Percentiles rank a stretch among this genome's conserved stretches.
These are phyloP conservation scores for Trypoxylus dichotomus DNA, from an alignment of 1,140 invertebrate genomes.

Conservation along the genomic window DNA sequence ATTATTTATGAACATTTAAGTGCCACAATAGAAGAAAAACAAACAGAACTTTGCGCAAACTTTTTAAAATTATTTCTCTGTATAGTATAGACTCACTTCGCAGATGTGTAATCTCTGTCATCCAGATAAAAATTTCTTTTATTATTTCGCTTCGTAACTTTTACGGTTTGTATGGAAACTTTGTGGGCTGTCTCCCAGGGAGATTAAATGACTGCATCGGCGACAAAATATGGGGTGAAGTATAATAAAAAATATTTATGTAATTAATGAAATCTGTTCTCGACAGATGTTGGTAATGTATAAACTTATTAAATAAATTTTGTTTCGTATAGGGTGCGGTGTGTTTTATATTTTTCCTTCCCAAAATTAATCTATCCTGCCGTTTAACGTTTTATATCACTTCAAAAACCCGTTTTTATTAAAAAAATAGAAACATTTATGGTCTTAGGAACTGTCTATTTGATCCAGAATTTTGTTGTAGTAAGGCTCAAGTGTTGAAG, in stretches of 20 bases:
- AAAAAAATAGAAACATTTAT: too few species aligned
- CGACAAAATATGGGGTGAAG: neutral
- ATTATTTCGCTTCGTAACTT: neutral
- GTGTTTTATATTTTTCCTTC: neutral
- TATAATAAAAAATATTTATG: slow-evolving; percentile 7
- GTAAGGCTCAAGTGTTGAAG: too few species aligned
- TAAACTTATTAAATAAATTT: neutral
- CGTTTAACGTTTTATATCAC: too few species aligned
- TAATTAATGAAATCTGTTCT: neutral
- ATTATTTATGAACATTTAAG: too few species aligned
- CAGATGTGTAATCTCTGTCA: neutral
- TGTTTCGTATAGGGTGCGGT: neutral
- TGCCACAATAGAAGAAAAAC: neutral
- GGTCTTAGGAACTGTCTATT: too few species aligned
- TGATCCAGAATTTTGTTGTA: too few species aligned
- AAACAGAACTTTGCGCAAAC: neutral
- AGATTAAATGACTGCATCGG: slow-evolving; percentile 1
- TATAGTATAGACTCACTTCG: neutral
- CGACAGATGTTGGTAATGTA: neutral
- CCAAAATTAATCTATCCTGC: neutral
- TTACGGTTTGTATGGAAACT: neutral
- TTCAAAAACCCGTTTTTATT: too few species aligned
- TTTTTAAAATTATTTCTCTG: neutral
- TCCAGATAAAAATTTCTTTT: neutral
- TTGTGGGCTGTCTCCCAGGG: neutral